Base-by-base conservation (phyloP, 2,113 vertebrate genomes). In the Malurus alboscapulatus region DNA sequence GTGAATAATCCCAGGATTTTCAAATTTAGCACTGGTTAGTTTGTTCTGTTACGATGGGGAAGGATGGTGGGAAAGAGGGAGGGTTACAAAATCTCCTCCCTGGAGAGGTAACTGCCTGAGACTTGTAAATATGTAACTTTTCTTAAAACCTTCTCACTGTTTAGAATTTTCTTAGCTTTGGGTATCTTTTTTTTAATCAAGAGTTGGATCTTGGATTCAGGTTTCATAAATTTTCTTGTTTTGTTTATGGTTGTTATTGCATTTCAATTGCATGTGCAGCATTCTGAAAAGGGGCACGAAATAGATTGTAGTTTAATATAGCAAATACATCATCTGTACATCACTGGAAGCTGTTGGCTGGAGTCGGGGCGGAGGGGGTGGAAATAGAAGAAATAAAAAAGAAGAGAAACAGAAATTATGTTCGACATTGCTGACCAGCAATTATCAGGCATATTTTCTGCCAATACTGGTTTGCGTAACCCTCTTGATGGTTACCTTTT, bases 91-190 rank as follows among this genome's bases (percentile, higher is more conserved):
- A 96, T 92, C 88, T 92, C 57, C 90, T 94, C 62, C 51, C 69
- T 91, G 71, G 92, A 92, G 94, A 95, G 93, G 67, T 81, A 90
- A 96, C 85, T 83, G 81, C 61, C 63, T 83, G 87, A 95, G 77
- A 82, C 92, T 95, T 80, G 57, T 68, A 75, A 89, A 94, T 90
- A 84, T 81, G 36, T 73, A 97, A 97, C 94, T 97, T 97, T 96
- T 94, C 83, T 57, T 92, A 84, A 92, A 93, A 83, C 27, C 71
- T 40, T 68, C 67, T 94, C 32, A 24, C 54, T 77, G 44, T 61
- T 76, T 12, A 94, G 40, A 55, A 58, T 34, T 54, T 79, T 79
- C 45, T 73, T 90, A n/a, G 62, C 16, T 84, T 73, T 86, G 67
- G 65, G 19, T 48, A 24, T 17, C 53, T 76, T 77, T 42, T 34